Conservation (phyloP, 2,888 invertebrate genomes). For the Hecatera dysodea region DNA sequence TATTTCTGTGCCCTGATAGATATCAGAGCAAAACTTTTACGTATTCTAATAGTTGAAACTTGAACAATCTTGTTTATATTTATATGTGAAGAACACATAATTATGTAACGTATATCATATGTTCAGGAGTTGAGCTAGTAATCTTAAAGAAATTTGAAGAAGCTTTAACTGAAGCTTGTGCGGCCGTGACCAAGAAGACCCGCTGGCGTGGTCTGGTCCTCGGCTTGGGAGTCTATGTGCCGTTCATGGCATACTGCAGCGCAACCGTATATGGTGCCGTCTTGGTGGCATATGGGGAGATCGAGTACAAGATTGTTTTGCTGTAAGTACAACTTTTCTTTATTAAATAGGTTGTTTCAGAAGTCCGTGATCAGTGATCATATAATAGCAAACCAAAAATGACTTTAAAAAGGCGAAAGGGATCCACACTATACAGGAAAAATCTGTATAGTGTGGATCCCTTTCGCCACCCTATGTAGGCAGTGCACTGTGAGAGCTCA, state of each 20-base stretch:
- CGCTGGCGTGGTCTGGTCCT: conserved; percentile 93
- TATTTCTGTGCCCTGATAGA: neutral
- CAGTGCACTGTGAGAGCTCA: neutral
- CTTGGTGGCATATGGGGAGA: conserved; percentile 91
- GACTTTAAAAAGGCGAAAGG: too few relatives aligned
- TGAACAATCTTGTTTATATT: too few relatives aligned
- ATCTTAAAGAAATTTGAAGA: conserved; percentile 90
- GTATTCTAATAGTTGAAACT: neutral
- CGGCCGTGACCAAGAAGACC: conserved; percentile 90
- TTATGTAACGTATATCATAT: neutral
- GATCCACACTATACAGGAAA: too few relatives aligned
- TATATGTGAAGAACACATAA: too few relatives aligned
- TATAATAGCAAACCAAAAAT: too few relatives aligned
- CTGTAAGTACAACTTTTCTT: conserved; percentile 87
- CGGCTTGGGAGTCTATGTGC: conserved; percentile 93
- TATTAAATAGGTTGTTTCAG: neutral
- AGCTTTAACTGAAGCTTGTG: conserved; percentile 87
- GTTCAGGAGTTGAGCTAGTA: conserved; percentile 88
- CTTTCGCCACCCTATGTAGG: too few relatives aligned
- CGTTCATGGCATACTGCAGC: conserved; percentile 93
- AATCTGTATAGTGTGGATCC: too few relatives aligned
- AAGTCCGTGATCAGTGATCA: too few relatives aligned
- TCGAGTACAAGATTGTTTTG: conserved; percentile 92
- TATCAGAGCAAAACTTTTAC: too few relatives aligned
- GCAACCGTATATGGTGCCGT: conserved; percentile 93